Percentiles rank a stretch among this genome's conserved stretches.
Evolutionary conservation across 1,140 invertebrate species (phyloP).

Genomic region (Calephelis virginiensis): DNA sequence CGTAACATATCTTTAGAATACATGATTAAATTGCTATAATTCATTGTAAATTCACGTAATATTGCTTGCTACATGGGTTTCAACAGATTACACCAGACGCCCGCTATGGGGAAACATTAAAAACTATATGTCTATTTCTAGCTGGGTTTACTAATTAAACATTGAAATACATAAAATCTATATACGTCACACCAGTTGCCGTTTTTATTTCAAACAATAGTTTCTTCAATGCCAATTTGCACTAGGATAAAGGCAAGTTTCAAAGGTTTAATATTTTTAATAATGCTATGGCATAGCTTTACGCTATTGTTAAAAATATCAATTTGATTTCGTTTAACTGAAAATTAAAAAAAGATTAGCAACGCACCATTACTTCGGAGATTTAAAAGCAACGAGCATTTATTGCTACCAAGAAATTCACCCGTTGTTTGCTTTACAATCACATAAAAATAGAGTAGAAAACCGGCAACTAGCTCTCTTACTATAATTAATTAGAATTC

Average conservation of each 20-base stretch:
- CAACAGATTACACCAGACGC: slow-evolving; percentile 3
- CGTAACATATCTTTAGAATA: slow-evolving; percentile 3
- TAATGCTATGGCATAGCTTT: too few relatives aligned
- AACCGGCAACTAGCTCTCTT: neutral
- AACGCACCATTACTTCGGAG: too few relatives aligned
- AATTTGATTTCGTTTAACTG: too few relatives aligned
- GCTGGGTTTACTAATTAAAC: slow-evolving; percentile 9
- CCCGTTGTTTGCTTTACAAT: neutral
- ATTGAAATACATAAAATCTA: slow-evolving; percentile 12
- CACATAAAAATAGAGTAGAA: neutral
- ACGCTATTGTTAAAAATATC: too few relatives aligned
- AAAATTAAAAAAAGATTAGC: too few relatives aligned
- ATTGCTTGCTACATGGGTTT: slow-evolving; percentile 3
- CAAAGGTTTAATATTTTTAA: too few relatives aligned
- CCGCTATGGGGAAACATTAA: neutral
- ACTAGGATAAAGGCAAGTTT: neutral
- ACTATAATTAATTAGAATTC: slow-evolving; percentile 13
- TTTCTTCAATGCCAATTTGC: neutral
- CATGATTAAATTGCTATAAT: slow-evolving; percentile 9
- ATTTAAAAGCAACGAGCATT: too few relatives aligned
- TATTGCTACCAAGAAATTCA: too few relatives aligned
- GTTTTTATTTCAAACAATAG: neutral
- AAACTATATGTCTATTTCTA: slow-evolving; percentile 8
- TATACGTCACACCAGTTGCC: neutral
- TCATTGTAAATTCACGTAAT: slow-evolving; percentile 6